Evolutionary conservation across 2,113 vertebrate genomes (phyloP), one percentile per base, ranked within the genome.

Genomic region (Rhabdornis inornatus): DNA sequence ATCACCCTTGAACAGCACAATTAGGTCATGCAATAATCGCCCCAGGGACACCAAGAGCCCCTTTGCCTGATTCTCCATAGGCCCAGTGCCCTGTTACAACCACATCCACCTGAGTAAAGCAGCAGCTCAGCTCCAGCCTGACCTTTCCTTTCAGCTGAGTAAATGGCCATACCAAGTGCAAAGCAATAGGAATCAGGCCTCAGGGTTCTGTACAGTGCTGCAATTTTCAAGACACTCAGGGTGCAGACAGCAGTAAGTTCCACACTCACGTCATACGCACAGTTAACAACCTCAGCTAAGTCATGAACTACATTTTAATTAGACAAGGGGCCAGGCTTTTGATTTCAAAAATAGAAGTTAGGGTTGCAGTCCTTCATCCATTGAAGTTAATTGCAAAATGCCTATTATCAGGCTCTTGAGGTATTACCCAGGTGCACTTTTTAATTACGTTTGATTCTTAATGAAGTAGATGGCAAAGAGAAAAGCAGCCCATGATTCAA

Each of bases 401-500:
- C 88, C 92, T 77, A 96, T 96, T 95, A 95, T 96, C 80, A 91
- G 56, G 80, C 90, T 92, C 90, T 93, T 89, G 92, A 96, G 88
- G 94, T 96, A 95, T 93, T 96, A 96, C 76, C 76, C 76, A 70
- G 76, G 64, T 72, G 50, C 93, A 95, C 65, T 96, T 93, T 96
- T 95, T 96, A 97, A 97, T 97, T 96, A 96, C 94, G 94, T 92
- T 84, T 95, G 76, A 75, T 89, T 96, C 92, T 92, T 96, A 96
- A 96, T 95, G 94, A 96, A 96, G 89, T 96, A 81, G 76, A 90
- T 87, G 72, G 50, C 64, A 92, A 93, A 95, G 15, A 95, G 77
- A 94, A 96, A 96, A 93, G 93, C 88, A 92, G 83, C 72, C 65
- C 57, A 56, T 47, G 88, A 90, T 92, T 96, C 72, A 97, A 95